Percentiles rank a stretch among this genome's conserved stretches.
Evolutionary conservation across 2,797 vertebrate species (phyloP).

Genomic region (Gila robusta): DNA sequence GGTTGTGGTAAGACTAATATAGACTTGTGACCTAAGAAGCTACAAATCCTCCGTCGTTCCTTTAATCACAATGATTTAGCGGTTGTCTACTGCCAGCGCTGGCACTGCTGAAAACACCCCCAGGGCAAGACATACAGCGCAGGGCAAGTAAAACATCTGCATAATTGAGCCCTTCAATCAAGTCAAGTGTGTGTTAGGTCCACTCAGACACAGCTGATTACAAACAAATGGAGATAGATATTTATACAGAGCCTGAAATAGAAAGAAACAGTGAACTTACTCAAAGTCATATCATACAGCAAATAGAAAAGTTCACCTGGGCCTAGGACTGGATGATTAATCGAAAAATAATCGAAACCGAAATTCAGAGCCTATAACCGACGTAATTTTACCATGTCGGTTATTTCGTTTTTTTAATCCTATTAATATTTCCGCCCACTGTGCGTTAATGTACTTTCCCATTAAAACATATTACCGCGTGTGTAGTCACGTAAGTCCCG

Average conservation of each 20-base stretch:
- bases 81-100: slow-evolving; percentile 41
- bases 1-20: slow-evolving; percentile 35
- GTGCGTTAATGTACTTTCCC: too few species aligned
- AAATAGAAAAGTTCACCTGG: slow-evolving; percentile 38
- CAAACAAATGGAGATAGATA: slow-evolving; percentile 46
- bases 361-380: too few species aligned
- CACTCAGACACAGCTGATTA: slow-evolving; percentile 53
- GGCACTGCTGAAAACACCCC: slow-evolving; percentile 49
- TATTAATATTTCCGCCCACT: too few species aligned
- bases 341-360: too few species aligned
- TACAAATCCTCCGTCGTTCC: slow-evolving; percentile 35
- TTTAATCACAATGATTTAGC: slow-evolving; percentile 51
- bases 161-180: slow-evolving; percentile 54
- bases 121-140: slow-evolving; percentile 37
- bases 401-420: too few species aligned
- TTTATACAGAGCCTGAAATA: slow-evolving; percentile 34
- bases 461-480: too few species aligned
- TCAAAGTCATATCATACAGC: slow-evolving; percentile 27
- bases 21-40: slow-evolving; percentile 48
- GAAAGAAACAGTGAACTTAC: background rate
- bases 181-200: slow-evolving; percentile 50
- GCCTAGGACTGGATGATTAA: too few species aligned
- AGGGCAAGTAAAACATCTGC: slow-evolving; percentile 54
- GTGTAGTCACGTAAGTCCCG: too few species aligned
- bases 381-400: too few species aligned